Evolutionary conservation across 2,113 vertebrate genomes (phyloP), one percentile per base, ranked within the genome.

Genomic region (Heliornis fulica): DNA sequence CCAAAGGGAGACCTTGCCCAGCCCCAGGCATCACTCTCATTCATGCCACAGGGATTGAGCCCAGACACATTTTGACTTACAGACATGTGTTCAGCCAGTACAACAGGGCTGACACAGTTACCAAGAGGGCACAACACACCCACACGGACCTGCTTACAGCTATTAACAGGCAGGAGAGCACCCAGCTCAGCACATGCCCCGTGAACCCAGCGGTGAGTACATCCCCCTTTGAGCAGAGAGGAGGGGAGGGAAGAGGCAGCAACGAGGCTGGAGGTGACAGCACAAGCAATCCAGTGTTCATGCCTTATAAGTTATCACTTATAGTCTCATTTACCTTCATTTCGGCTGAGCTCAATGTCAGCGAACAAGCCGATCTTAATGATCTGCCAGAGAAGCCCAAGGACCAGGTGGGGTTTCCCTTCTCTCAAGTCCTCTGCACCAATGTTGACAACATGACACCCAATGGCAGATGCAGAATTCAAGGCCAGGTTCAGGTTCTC

Each of bases 381-480:
- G 71, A 99, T 99, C 97, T 99, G 99, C 99, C 99, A 99, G 56
- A 99, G 98, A 10, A 99, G 98, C 28, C 99, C 99, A 28, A 99
- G 98, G 45, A 99, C 99, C 97, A 99, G 98, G 93, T 99, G 99
- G 41, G 99, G 99, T 74, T 99, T 99, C 22, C 99, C 99, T 96
- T 99, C 99, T 84, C 98, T 98, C 94, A 99, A 97, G 91, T 99
- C 99, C 89, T 99, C 98, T 15, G 99, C 99, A 1, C 99, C 99
- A 25, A 99, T 99, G 91, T 99, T 99, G 87, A 99, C 99, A 53
- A 99, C 99, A n/a, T 99, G 99, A 92, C 99, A 99, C 41, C 99
- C 99, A 8, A 99, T 99, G 91, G 99, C 99, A 0, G 99, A 99
- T 14, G 99, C 99, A 1, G 99, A 99, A 88, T 99, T 99, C 97